phyloP scores from a whole-genome alignment of 2,797 vertebrate species.

The Margarornis squamiger region DNA sequence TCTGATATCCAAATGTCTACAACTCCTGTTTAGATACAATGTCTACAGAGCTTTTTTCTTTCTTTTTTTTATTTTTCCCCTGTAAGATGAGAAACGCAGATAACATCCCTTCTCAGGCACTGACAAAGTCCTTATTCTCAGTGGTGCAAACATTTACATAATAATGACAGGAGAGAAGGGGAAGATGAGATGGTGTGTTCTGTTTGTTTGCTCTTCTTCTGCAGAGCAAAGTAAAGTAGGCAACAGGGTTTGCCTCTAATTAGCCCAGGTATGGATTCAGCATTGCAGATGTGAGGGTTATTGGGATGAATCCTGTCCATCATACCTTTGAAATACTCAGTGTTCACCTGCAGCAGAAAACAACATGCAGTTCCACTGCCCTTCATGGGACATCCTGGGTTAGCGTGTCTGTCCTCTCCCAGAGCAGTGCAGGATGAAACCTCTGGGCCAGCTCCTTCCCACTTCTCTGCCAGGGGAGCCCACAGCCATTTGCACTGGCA shows the following conservation, averaged over 20 bases:
- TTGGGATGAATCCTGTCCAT: not conserved
- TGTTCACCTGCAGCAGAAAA: not conserved
- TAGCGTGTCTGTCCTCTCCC: rapidly evolving
- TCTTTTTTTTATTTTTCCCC: not conserved
- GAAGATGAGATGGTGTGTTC: not conserved
- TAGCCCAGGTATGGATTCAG: not conserved
- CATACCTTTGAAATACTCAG: not conserved
- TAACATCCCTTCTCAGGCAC: not conserved
- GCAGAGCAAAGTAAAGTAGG: not conserved
- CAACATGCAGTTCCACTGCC: not conserved
- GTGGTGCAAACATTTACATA: not conserved
- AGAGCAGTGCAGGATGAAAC: not conserved
- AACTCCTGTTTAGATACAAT: not conserved
- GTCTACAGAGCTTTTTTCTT: too few species aligned
- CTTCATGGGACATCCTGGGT: not conserved
- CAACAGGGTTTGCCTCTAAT: not conserved
- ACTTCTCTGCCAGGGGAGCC: not conserved
- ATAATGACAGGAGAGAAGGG: not conserved
- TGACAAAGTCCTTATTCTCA: not conserved
- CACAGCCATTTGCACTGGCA: not conserved
- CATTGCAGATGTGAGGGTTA: not conserved
- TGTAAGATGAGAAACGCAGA: not conserved
- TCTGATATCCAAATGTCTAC: not conserved
- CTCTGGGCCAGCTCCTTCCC: not conserved
- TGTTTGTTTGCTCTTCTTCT: not conserved